phyloP scores from a whole-genome alignment of 2,797 vertebrate genomes.

The Momotus momota region DNA sequence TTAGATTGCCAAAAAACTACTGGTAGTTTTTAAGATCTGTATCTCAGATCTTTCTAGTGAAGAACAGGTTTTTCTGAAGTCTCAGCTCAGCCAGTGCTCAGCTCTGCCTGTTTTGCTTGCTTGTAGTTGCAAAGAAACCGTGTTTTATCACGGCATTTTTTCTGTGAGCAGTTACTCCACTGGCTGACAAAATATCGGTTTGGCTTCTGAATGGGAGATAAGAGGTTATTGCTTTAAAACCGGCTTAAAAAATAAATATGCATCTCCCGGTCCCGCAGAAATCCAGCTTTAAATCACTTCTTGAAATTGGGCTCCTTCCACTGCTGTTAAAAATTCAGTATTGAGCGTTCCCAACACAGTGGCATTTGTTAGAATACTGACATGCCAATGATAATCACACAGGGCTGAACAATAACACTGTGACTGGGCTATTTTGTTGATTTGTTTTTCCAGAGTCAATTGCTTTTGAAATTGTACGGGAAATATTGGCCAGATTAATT shows the following conservation, averaged over 20 bases:
- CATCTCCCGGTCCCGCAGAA: not conserved
- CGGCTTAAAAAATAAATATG: not conserved
- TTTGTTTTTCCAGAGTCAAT: not conserved
- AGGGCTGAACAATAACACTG: not conserved
- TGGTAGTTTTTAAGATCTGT: not conserved
- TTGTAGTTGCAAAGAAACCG: not conserved
- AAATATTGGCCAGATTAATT: not conserved
- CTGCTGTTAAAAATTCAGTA: not conserved
- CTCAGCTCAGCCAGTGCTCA: not conserved
- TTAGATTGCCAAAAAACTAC: not conserved
- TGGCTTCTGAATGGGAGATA: not conserved
- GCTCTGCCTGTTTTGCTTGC: not conserved
- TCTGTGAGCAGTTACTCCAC: not conserved
- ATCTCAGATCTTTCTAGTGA: not conserved
- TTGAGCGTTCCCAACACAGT: not conserved
- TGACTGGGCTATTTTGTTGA: not conserved
- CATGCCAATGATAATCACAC: not conserved
- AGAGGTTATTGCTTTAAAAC: constrained; percentile 1
- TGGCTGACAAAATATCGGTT: not conserved
- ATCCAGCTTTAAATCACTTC: not conserved
- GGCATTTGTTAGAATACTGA: not conserved
- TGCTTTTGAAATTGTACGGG: not conserved
- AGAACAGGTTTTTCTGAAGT: not conserved
- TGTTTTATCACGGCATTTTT: not conserved
- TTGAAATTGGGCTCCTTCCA: not conserved